A percentile compares a stretch with the other conserved stretches of the same genome.
Conservation (phyloP, 2,888 invertebrate species). For the Eupithecia insigniata region DNA sequence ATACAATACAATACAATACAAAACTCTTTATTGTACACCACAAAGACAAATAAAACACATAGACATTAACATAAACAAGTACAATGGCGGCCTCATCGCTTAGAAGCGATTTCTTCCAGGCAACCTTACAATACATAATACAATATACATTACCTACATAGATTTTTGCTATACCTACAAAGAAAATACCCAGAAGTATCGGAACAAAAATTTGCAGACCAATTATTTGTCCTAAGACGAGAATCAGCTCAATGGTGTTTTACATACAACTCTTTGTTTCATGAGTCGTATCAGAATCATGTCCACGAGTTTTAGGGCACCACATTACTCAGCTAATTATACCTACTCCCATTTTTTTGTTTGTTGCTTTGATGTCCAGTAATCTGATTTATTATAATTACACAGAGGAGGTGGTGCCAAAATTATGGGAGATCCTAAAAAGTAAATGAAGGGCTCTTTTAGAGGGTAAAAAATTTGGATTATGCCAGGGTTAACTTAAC, state of each 20-base stretch:
- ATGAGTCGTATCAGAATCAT: not conserved
- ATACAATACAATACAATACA: no score
- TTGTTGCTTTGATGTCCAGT: constrained; percentile 45
- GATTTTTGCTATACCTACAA: no score
- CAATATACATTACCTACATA: no score
- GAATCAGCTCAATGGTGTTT: not conserved
- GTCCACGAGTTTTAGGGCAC: not conserved
- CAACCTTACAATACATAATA: no score
- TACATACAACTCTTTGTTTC: not conserved
- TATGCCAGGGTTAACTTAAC: constrained; percentile 21
- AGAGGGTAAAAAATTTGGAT: constrained; percentile 33
- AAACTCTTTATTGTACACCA: no score
- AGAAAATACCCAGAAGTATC: no score
- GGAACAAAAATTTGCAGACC: no score
- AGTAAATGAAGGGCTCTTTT: constrained; percentile 41
- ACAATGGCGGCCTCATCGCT: no score
- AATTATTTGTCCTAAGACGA: no score
- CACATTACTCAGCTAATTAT: constrained; percentile 30
- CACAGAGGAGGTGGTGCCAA: constrained; percentile 25
- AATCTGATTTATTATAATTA: constrained; percentile 47
- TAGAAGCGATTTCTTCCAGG: no score
- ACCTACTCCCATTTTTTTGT: constrained; percentile 28
- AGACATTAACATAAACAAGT: no score
- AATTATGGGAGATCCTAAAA: constrained; percentile 43
- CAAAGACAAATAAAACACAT: no score